These are phyloP conservation scores for Etheostoma nigrum DNA, from an alignment of 2,797 vertebrate genomes.

Conservation along the genomic window DNA sequence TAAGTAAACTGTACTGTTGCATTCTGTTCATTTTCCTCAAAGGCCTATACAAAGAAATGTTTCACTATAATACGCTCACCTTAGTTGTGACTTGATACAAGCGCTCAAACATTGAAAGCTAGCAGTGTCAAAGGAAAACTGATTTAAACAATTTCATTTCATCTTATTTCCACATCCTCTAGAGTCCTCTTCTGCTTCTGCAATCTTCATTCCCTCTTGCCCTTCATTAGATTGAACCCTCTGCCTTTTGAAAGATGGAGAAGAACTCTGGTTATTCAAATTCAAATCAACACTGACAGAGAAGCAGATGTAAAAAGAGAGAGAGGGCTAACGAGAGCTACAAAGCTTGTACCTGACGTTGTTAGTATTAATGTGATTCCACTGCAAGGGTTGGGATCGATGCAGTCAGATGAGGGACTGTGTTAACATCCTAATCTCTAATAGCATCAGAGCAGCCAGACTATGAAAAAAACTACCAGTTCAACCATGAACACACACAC, in stretches of 20 bases:
- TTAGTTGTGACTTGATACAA: slow-evolving; percentile 49
- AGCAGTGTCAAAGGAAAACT: slow-evolving; percentile 60
- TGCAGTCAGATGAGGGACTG: slow-evolving; percentile 79
- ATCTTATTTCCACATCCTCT: slow-evolving; percentile 65
- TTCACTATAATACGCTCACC: slow-evolving; percentile 20
- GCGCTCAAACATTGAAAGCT: slow-evolving; percentile 42
- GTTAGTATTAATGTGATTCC: slow-evolving; percentile 79
- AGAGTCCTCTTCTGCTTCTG: slow-evolving; percentile 38
- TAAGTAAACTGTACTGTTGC: neutral
- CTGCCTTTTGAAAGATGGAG: slow-evolving; percentile 52
- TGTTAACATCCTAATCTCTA: slow-evolving; percentile 83
- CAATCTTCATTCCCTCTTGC: slow-evolving; percentile 55
- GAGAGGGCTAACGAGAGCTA: slow-evolving; percentile 57
- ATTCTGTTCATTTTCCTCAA: slow-evolving; percentile 19
- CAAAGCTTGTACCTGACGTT: slow-evolving; percentile 72
- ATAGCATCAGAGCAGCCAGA: slow-evolving; percentile 77
- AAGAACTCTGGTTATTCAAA: slow-evolving; percentile 75
- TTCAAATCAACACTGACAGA: slow-evolving; percentile 79
- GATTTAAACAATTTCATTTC: slow-evolving; percentile 67
- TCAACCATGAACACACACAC: slow-evolving; percentile 46
- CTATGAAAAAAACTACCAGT: slow-evolving; percentile 69
- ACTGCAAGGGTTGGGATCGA: slow-evolving; percentile 68
- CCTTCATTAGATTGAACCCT: slow-evolving; percentile 67
- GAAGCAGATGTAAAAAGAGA: slow-evolving; percentile 72
- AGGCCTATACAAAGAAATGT: slow-evolving; percentile 8